A percentile compares a stretch with the other conserved stretches of the same genome.
phyloP scores from a whole-genome alignment of 2,888 invertebrate species.

The Philopedon plagiatum region DNA sequence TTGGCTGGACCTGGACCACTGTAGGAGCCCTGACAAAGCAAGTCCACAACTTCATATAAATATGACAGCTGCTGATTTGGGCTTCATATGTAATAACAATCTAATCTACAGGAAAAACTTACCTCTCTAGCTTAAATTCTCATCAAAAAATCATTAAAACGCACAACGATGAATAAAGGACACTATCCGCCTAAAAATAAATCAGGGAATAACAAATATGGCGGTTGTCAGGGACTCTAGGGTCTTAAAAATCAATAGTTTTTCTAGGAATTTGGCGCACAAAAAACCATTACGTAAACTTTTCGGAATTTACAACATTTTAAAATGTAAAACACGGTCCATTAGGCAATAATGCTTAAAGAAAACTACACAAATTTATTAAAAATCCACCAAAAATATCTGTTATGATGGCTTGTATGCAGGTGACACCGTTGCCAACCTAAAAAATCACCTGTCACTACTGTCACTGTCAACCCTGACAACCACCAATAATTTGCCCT shows the following conservation, averaged over 20 bases:
- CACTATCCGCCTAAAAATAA: constrained; percentile 28
- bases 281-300: neutral
- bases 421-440: no score
- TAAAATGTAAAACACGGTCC: no score
- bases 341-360: no score
- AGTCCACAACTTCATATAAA: neutral
- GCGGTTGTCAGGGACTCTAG: constrained; percentile 8
- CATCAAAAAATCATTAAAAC: neutral
- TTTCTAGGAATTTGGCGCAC: neutral
- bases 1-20: neutral
- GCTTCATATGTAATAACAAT: neutral
- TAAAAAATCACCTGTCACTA: no score
- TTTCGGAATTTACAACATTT: neutral
- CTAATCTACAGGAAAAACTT: neutral
- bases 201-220: constrained; percentile 27
- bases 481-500: no score
- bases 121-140: neutral
- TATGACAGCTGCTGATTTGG: neutral
- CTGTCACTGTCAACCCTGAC: no score
- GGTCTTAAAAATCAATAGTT: constrained; percentile 11
- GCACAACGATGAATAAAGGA: neutral
- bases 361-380: no score
- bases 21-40: neutral
- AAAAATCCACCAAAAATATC: no score
- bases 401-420: no score